These are phyloP conservation scores for Pteruthius melanotis DNA, from an alignment of 2,113 vertebrate species.

Conservation along the genomic window DNA sequence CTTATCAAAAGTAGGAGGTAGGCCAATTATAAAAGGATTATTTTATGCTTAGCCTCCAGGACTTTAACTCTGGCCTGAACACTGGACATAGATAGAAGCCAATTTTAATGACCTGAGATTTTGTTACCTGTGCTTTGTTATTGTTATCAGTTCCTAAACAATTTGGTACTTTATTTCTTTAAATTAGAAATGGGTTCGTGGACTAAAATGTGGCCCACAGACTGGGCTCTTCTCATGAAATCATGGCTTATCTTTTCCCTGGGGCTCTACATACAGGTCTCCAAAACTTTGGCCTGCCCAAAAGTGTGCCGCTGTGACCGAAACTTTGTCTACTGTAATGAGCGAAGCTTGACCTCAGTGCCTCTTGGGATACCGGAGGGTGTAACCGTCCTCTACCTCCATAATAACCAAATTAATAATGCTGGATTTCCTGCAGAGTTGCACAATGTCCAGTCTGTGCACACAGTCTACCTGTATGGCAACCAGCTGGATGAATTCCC, in stretches of 20 bases:
- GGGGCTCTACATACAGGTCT: conserved; percentile 86
- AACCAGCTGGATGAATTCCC: conserved; percentile 98
- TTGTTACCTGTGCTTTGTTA: conserved; percentile 46
- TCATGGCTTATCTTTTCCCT: conserved; percentile 88
- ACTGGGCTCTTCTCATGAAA: conserved; percentile 83
- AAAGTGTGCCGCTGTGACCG: conserved; percentile 93
- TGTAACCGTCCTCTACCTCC: conserved; percentile 93
- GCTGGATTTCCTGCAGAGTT: conserved; percentile 95
- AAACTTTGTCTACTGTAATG: conserved; percentile 96
- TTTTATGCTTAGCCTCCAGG: conserved; percentile 48
- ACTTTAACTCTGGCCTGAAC: conserved; percentile 27
- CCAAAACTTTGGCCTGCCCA: conserved; percentile 82
- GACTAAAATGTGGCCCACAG: conserved; percentile 83
- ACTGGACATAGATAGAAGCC: conserved; percentile 66
- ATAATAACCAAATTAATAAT: conserved; percentile 99
- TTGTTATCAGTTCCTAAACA: conserved; percentile 25
- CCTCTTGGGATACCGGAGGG: conserved; percentile 96
- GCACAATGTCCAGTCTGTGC: conserved; percentile 89
- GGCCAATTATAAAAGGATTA: conserved; percentile 70
- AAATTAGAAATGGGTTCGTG: conserved; percentile 88
- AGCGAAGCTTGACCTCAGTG: conserved; percentile 97
- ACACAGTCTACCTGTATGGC: conserved; percentile 93
- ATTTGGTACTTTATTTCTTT: conserved; percentile 62
- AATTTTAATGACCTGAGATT: conserved; percentile 44
- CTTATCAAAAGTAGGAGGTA: conserved; percentile 64